Evolutionary conservation across 2,888 invertebrate species (phyloP), one percentile per base, ranked within the genome.

Genomic region (Sphecodes monilicornis): DNA sequence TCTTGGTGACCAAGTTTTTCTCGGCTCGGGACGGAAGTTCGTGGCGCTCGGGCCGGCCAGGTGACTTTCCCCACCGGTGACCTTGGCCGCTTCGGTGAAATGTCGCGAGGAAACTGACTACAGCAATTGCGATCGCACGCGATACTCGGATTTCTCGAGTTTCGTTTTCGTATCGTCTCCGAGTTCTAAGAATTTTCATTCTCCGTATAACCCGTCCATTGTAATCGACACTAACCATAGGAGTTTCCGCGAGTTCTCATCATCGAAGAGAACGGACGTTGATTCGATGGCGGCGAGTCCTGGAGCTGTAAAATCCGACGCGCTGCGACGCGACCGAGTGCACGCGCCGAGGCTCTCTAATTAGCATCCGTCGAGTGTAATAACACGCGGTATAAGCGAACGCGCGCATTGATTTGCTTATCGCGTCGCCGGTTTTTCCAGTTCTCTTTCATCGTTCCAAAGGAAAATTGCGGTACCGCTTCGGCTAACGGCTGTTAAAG

Each of bases 51-150:
- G 41, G 22, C 77, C 11, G 64, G 10, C 32, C 66, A 11, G 80
- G 80, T 60, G 54, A 66, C 79, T 64, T 66, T 80, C 68, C 64
- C 13, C 68, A 4, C 6, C 10, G n/a, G 36, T 74, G 82, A 77
- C 86, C 82, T 86, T 82, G 84, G 84, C 66, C 83, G 64, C 26
- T 68, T 11, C 78, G 76, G 70, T 78, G 88, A 86, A 86, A 89
- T 81, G 68, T 82, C 68, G 29, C 68, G 26, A 43, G 2, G 57
- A 43, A 60, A 75, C 22, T 29, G 43, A 29, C 46, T 39, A 68
- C 70, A 29, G 8, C 11, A 10, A 29, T 22, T 16, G 6, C 68
- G 41, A n/a, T 69, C 16, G 6, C 41, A 16, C n/a, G 41, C 43
- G 36, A 66, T 68, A n/a, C 22, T 13, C 36, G 39, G n/a, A 39